Conservation (phyloP, 2,113 vertebrate genomes). For the Cervus canadensis region DNA sequence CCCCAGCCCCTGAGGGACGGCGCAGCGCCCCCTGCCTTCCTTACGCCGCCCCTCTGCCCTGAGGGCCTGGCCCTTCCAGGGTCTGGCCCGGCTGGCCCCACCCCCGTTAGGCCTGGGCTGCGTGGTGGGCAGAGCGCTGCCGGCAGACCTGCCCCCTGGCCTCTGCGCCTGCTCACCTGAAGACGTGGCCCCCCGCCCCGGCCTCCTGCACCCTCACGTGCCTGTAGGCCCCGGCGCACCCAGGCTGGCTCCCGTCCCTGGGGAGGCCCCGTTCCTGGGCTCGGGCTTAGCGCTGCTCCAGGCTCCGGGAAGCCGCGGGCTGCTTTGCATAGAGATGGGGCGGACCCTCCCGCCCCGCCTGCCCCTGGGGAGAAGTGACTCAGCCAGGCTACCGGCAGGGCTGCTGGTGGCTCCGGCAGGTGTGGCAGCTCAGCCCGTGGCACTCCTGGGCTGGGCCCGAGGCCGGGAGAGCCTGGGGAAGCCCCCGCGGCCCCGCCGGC, state of each 20-base stretch:
- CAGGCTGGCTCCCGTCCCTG: not conserved
- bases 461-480: not conserved
- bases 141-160: not conserved
- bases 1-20: fast-evolving
- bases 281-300: not conserved
- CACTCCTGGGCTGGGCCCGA: not conserved
- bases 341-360: not conserved
- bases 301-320: not conserved
- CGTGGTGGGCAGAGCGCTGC: too few species aligned
- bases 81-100: not conserved
- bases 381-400: not conserved
- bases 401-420: too few species aligned
- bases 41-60: not conserved
- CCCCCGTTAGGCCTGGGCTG: not conserved
- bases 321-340: not conserved
- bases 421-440: fast-evolving
- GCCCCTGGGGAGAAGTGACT: not conserved
- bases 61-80: not conserved
- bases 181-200: fast-evolving
- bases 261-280: not conserved
- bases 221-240: not conserved
- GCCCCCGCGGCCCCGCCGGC: fast-evolving
- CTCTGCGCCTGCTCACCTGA: fast-evolving
- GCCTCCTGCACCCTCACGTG: not conserved
- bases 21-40: too few species aligned